Percentiles rank a stretch among this genome's conserved stretches.
Evolutionary conservation across 2,113 vertebrate species (phyloP).

Genomic region (Sylvilagus bachmani): DNA sequence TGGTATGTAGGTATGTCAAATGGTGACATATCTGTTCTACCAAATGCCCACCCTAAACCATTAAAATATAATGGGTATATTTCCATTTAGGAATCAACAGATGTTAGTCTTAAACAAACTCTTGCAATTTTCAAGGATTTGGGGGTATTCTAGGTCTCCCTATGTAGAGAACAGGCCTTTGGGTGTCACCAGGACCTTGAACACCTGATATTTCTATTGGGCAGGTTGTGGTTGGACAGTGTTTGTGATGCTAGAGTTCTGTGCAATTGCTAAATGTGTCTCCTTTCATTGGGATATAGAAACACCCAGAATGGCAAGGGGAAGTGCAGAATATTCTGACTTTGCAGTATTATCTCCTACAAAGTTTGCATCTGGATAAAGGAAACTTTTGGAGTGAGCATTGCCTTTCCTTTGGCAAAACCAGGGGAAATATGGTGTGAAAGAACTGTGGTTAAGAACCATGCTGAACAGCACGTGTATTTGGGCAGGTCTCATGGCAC

Average conservation of each 20-base stretch:
- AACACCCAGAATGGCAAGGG: neutral
- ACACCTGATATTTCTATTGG: neutral
- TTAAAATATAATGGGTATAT: neutral
- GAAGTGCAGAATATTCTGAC: neutral
- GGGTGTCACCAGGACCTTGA: neutral
- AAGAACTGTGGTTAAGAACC: neutral
- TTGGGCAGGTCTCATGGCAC: no score
- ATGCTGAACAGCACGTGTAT: neutral
- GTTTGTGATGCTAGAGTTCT: neutral
- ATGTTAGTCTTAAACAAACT: neutral
- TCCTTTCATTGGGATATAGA: neutral
- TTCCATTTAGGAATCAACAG: neutral
- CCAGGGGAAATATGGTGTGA: neutral
- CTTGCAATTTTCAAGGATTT: constrained; percentile 16
- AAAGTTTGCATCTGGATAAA: neutral
- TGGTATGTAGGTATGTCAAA: no score
- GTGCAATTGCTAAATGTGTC: neutral
- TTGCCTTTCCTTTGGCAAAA: neutral
- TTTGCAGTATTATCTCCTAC: neutral
- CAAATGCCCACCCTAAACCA: neutral
- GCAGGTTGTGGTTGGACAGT: neutral
- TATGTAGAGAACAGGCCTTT: neutral
- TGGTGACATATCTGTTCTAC: no score
- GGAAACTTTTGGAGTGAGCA: neutral
- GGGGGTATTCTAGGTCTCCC: neutral